Conservation (phyloP, 2,888 invertebrate genomes). For the Eristalinus aeneus region DNA sequence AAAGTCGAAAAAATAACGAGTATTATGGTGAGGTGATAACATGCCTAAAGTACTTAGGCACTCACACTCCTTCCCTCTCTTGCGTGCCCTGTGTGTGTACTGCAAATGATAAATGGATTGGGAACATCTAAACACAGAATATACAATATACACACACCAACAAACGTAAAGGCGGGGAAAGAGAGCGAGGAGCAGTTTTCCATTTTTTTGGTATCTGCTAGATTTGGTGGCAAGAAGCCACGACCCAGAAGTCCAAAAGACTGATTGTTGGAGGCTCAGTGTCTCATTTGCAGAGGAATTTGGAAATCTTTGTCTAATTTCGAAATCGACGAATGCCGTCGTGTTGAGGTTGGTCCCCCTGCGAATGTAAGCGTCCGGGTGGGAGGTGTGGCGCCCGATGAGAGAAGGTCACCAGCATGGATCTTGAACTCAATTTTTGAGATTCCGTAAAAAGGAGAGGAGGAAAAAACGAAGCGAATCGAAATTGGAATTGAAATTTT, state of each 20-base stretch:
- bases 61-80: slow-evolving; percentile 25
- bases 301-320: slow-evolving; percentile 66
- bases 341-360: slow-evolving; percentile 12
- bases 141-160: slow-evolving; percentile 39
- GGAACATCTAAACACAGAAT: slow-evolving; percentile 45
- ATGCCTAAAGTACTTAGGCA: slow-evolving; percentile 60
- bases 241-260: slow-evolving; percentile 3
- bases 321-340: slow-evolving; percentile 56
- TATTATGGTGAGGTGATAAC: slow-evolving; percentile 67
- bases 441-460: slow-evolving; percentile 40
- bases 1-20: slow-evolving; percentile 47
- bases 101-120: slow-evolving; percentile 65
- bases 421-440: slow-evolving; percentile 70
- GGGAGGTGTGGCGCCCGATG: background rate
- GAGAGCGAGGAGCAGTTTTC: background rate
- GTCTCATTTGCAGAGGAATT: slow-evolving; percentile 63
- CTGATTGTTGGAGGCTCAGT: slow-evolving; percentile 26
- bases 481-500: slow-evolving; percentile 36
- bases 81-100: slow-evolving; percentile 32
- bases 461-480: background rate
- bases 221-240: slow-evolving; percentile 5
- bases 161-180: background rate
- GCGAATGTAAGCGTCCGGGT: slow-evolving; percentile 8
- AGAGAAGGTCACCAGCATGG: slow-evolving; percentile 64
- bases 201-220: slow-evolving; percentile 14